These are phyloP conservation scores for Pecten maximus DNA, from an alignment of 2,888 invertebrate genomes.

Conservation along the genomic window DNA sequence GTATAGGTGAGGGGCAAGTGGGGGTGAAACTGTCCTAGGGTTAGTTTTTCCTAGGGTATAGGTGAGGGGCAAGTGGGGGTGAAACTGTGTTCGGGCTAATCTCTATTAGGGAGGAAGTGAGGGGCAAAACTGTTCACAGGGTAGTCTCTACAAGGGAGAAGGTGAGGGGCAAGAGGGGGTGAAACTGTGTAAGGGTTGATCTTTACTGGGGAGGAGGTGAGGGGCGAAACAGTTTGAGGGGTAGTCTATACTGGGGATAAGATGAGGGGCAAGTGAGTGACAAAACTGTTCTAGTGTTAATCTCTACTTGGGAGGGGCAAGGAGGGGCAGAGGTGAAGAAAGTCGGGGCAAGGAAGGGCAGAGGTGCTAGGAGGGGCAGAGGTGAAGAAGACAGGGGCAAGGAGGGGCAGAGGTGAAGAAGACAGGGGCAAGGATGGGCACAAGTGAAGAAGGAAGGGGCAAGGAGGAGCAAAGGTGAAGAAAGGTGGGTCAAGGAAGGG, in stretches of 20 bases:
- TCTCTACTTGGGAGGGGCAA: no score
- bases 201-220: background rate
- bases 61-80: background rate
- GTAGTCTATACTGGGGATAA: background rate
- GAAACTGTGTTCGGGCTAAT: background rate
- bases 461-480: background rate
- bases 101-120: background rate
- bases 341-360: background rate
- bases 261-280: background rate
- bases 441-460: background rate
- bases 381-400: background rate
- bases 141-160: background rate
- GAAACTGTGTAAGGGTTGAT: background rate
- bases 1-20: no score
- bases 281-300: no score
- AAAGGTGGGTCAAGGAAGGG: background rate
- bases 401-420: background rate
- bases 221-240: background rate
- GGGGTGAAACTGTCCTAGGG: background rate
- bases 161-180: background rate
- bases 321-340: no score
- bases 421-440: slow-evolving; percentile 17
- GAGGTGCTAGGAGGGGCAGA: background rate
- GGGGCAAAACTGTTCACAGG: background rate
- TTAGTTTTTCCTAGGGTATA: background rate